These are phyloP conservation scores for Phrynocephalus forsythii DNA, from an alignment of 2,797 vertebrate genomes.

Conservation along the genomic window DNA sequence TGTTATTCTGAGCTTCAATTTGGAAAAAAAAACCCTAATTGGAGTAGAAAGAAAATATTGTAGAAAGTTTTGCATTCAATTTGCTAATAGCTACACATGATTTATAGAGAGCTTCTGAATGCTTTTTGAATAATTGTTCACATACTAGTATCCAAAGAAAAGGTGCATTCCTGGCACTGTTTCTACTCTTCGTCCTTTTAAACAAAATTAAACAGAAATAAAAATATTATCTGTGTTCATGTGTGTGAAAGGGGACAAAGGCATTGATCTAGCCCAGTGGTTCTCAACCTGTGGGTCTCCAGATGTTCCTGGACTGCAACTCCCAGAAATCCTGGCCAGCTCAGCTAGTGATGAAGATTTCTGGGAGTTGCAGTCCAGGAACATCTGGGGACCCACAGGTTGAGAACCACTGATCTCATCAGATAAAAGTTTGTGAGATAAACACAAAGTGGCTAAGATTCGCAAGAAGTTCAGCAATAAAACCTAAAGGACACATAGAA, in stretches of 20 bases:
- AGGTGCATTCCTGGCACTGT: constrained; percentile 2
- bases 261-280: neutral
- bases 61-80: constrained; percentile 56
- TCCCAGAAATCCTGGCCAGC: too few relatives aligned
- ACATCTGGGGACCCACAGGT: too few relatives aligned
- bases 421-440: neutral
- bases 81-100: constrained; percentile 62
- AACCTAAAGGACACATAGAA: neutral
- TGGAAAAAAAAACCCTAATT: neutral
- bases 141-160: constrained; percentile 39
- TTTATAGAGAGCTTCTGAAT: constrained; percentile 60
- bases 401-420: too few relatives aligned
- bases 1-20: constrained; percentile 56
- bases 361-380: too few relatives aligned
- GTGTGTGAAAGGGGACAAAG: neutral
- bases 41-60: constrained; percentile 40
- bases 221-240: neutral
- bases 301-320: too few relatives aligned
- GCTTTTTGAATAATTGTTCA: constrained; percentile 47
- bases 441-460: neutral
- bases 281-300: too few relatives aligned
- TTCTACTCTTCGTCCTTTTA: constrained; percentile 8
- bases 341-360: too few relatives aligned
- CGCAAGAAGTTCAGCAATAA: neutral
- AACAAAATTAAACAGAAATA: constrained; percentile 5